Evolutionary conservation across 2,113 vertebrate genomes (phyloP), one percentile per base, ranked within the genome.

Genomic region (Muscicapa adusta): DNA sequence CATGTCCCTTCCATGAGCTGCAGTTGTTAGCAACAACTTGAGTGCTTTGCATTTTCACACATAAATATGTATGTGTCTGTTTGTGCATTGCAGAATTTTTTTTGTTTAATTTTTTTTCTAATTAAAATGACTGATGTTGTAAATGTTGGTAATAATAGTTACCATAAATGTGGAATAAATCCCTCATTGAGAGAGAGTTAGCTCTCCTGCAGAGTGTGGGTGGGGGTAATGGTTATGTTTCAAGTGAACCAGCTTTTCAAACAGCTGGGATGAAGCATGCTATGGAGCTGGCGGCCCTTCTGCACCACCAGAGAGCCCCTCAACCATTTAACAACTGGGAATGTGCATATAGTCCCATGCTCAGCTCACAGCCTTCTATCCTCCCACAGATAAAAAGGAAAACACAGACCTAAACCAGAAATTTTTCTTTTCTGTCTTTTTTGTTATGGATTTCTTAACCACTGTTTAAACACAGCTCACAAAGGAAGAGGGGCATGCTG

Each of bases 131-230:
- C 70, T 65, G 51, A 92, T 93, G 84, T 73, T 66, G 86, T 76
- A 94, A 91, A 74, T 38, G 82, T 91, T 81, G 94, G 92, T 93
- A 97, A 93, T 96, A 96, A 97, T 95, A 96, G 91, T 95, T 66
- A 54, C 89, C 95, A 96, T 97, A 75, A 97, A 96, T 28, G 80
- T 88, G 87, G 91, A 96, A 97, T 97, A 96, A 98, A 91, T 94
- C 76, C 78, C 82, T 87, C 85, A 48, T 8, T 53, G 89, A 86
- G 88, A 43, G 66, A 75, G 79, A 88, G 78, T 81, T 68, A 89
- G 68, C 88, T 95, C 79, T 91, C 82, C 87, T 89, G 42, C 63
- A 51, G 83, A 91, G 95, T 62, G 74, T 76, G 88, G 78, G 88
- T 93, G 66, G 76, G 77, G 83, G 63, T 75, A 62, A 58, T 57